Evolutionary conservation across 1,140 invertebrate species (phyloP), one percentile per base, ranked within the genome.

Genomic region (Panagrolaimus sp.): DNA sequence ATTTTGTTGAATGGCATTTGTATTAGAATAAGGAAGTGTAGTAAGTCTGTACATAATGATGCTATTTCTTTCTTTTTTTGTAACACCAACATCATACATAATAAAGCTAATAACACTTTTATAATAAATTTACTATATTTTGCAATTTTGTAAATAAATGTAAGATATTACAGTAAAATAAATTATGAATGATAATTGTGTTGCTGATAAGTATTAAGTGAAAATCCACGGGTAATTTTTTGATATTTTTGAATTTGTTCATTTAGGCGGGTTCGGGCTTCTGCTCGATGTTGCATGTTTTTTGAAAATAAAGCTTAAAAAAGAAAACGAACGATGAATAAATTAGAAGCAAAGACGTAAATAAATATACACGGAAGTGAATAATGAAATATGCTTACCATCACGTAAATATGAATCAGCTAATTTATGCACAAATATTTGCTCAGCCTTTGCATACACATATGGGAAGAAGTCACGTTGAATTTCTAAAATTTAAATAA

Each of bases 391-490:
- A 48, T 13, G 23, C 63, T 69, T 44, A 69, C 67, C 71, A 38
- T 72, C 71, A 69, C 73, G 68, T n/a, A 72, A 48, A 46, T 57
- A 70, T 9, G 46, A 53, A 43, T 70, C 67, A 11, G 69, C 57
- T 14, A 71, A 42, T 45, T 51, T 27, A 42, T 69, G 66, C 20
- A 71, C 68, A 67, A 68, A 70, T 14, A 69, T 65, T 25, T 62
- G 69, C 63, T 70, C 69, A 13, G 69, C 69, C 72, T 72, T 47
- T 45, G 67, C 25, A 47, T 72, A 72, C 16, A 72, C 71, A 42
- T 73, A 72, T 11, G 71, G 71, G 47, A 72, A 72, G 44, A 68
- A 69, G 69, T 70, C 69, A 16, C 48, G 43, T 25, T 71, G 20
- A 14, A 71, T 42, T 63, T 69, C 69, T 69, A 43, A 20, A 43